These are phyloP conservation scores for Phymatocera aterrima DNA, from an alignment of 2,888 invertebrate species.

Conservation along the genomic window DNA sequence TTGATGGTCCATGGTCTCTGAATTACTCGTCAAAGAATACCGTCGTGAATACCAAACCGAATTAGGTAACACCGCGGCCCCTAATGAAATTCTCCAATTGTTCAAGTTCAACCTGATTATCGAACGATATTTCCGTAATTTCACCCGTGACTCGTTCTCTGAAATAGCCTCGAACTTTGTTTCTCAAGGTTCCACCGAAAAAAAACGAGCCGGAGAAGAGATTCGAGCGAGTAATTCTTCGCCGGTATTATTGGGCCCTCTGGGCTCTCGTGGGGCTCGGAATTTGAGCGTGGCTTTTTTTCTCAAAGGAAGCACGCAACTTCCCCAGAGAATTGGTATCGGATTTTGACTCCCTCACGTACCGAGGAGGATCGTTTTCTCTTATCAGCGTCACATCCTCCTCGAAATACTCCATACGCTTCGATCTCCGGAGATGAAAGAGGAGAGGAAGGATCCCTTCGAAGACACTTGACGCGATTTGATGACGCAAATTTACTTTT, in stretches of 20 bases:
- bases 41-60: background rate
- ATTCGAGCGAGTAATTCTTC: slow-evolving; percentile 13
- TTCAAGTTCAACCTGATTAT: background rate
- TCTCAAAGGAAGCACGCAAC: background rate
- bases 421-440: slow-evolving; percentile 3
- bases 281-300: slow-evolving; percentile 16
- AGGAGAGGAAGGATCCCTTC: background rate
- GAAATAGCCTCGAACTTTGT: background rate
- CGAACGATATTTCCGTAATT: background rate
- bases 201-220: background rate
- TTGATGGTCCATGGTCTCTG: too few species aligned
- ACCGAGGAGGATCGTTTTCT: background rate
- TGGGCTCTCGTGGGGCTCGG: background rate
- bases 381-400: slow-evolving; percentile 10
- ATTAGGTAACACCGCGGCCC: background rate
- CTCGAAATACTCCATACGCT: background rate
- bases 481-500: background rate
- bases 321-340: slow-evolving; percentile 1
- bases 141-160: background rate
- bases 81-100: background rate
- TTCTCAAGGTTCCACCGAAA: background rate
- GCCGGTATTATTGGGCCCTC: background rate
- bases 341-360: slow-evolving; percentile 1
- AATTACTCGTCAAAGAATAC: background rate
- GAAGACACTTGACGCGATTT: background rate